phyloP scores from a whole-genome alignment of 2,888 invertebrate species.

The Pimpla rufipes region DNA sequence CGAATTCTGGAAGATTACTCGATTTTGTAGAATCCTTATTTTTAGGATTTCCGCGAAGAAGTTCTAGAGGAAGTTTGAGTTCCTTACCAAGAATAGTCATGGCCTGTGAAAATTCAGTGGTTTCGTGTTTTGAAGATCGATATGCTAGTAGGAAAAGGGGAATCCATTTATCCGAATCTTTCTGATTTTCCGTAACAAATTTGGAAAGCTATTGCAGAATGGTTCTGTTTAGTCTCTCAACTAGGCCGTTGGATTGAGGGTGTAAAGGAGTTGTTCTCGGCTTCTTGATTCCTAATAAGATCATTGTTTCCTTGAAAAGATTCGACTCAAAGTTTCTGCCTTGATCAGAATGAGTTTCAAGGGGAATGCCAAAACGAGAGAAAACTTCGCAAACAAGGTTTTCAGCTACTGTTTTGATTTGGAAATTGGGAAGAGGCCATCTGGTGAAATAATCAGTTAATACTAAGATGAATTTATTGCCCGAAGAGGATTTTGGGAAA shows the following conservation, averaged over 20 bases:
- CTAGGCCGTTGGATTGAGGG: conserved; percentile 41
- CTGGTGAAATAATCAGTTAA: conserved; percentile 73
- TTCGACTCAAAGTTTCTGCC: conserved; percentile 75
- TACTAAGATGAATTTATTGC: conserved; percentile 74
- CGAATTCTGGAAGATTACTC: no score
- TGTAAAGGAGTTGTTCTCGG: conserved; percentile 72
- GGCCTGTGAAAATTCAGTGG: no score
- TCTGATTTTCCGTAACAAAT: conserved; percentile 66
- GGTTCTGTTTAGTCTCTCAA: conserved; percentile 69
- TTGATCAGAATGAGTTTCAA: conserved; percentile 72
- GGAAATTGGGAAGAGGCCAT: conserved; percentile 77
- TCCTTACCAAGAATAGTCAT: no score
- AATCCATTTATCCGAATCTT: no score
- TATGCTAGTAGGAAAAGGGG: no score
- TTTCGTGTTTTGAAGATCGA: no score
- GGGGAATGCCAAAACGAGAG: conserved; percentile 69
- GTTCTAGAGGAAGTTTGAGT: no score
- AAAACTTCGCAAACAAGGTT: conserved; percentile 69
- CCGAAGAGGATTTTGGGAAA: conserved; percentile 65
- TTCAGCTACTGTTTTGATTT: conserved; percentile 74
- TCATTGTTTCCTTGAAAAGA: conserved; percentile 71
- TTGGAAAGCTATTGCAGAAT: conserved; percentile 64
- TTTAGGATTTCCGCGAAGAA: no score
- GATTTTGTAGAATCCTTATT: no score
- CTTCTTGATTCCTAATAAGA: conserved; percentile 72